phyloP scores from a whole-genome alignment of 2,113 vertebrate genomes.

The Rhinoptilus africanus region DNA sequence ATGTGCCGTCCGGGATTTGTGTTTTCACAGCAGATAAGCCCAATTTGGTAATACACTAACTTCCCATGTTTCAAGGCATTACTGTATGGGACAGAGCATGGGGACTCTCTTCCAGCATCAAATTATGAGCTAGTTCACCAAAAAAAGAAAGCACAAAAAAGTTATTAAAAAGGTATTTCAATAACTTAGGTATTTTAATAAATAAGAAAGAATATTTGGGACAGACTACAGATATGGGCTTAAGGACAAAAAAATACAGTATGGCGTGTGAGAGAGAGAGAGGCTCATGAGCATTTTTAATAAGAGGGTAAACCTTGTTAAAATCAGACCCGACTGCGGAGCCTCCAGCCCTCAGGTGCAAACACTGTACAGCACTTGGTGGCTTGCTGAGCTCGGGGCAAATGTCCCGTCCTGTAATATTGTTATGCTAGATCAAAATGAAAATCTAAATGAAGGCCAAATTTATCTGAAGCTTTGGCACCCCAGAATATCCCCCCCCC shows the following conservation, averaged over 20 bases:
- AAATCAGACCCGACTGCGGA: not conserved
- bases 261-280: not conserved
- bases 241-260: not conserved
- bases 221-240: not conserved
- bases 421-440: not conserved
- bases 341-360: not conserved
- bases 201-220: not conserved
- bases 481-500: fast-evolving
- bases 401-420: fast-evolving
- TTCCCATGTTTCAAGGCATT: not conserved
- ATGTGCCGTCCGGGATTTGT: fast-evolving
- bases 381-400: not conserved
- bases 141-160: not conserved
- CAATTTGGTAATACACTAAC: not conserved
- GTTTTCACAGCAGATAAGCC: not conserved
- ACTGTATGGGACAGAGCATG: not conserved
- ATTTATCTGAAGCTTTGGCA: not conserved
- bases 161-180: not conserved
- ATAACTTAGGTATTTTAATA: too few species aligned
- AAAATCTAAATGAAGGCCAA: not conserved
- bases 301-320: not conserved
- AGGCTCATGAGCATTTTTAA: not conserved
- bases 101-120: not conserved
- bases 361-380: fast-evolving
- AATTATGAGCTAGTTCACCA: not conserved